Evolutionary conservation across 2,888 invertebrate genomes (phyloP), one percentile per base, ranked within the genome.

Genomic region (Tuta absoluta): DNA sequence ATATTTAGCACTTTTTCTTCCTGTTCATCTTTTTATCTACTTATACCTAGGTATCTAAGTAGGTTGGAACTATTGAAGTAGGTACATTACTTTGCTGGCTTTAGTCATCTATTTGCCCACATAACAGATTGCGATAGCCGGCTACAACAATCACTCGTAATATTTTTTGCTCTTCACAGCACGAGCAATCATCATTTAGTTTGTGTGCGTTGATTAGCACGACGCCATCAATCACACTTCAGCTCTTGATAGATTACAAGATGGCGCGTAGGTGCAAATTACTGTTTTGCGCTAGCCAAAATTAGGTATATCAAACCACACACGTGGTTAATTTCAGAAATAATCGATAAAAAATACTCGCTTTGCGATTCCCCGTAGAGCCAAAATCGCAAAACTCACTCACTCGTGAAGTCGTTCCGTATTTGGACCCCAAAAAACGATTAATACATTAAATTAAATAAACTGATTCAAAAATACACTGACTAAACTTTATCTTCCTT

Each of bases 161-260:
- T 23, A 53, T 24, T 53, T 53, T 53, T 53, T 53, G 51, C 51
- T 23, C 7, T 11, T 1, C 23, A 53, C 51, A 23, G 19, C 48
- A 48, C 48, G 45, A 60, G 60, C 60, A 60, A 60, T 60, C 60
- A 60, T 60, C 60, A 60, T 60, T 60, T 60, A 60, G 60, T 0
- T n/a, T 24, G 17, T 45, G 60, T 60, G 60, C 60, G 60, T 60
- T 60, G 60, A 60, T 60, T 60, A 60, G 41, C 45, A 24, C 21
- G 10, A n/a, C 8, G 45, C 60, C 60, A 60, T 60, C 45, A 60
- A 45, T 60, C 60, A 60, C 24, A 41, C 21, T 23, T 37, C 59
- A 23, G 17, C 33, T 33, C 33, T n/a, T 45, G 60, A 60, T 41
- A 41, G 41, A 59, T 41, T 41, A 24, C 23, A 53, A 53, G 19